Base-by-base conservation (phyloP, 2,113 vertebrate genomes). In the Pseudolaguvia tuberculata region DNA sequence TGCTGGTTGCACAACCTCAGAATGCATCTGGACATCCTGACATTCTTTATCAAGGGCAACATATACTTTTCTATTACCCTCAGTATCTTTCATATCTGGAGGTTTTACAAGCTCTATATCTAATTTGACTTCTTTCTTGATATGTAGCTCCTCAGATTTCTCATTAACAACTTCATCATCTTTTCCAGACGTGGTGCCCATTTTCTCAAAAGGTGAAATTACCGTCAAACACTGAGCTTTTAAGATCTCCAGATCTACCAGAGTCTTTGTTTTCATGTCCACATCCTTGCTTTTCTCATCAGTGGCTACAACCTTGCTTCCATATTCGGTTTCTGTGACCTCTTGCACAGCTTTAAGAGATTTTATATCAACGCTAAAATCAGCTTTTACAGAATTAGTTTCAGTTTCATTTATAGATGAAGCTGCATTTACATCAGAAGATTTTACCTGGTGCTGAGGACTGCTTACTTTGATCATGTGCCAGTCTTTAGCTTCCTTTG, bases 401-500 rank as follows among this genome's bases (percentile, higher is more conserved):
- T 57, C 23, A 75, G 20, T 11, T 9, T 8, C 4, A 27, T 48
- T 27, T 35, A 10, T 20, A 75, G 35, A 9, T 12, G 2, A 53
- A 35, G 27, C 12, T 53, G 20, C 27, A 35, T 21, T 70, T 20
- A 35, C 12, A 17, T 69, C 27, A 29, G 15, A 6, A 52, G 18
- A 25, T 21, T 69, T 3, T 7, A 12, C 21, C 31, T 12, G 4
- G 21, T 21, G 62, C 21, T 65, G n/a, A 31, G 50, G 8, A 35
- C 29, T n/a, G 23, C 39, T 63, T 6, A 9, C 42, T 47, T 47
- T 11, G 0, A 42, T 63, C 59, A 42, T 14, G 20, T 21, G 39
- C 39, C 62, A 25, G 62, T 21, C 42, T 47, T 65, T 47, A 47
- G 62, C 42, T 15, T 73, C 66, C 57, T 21, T 55, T 51, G 17